A percentile compares a stretch with the other conserved stretches of the same genome.
Conservation (phyloP, 2,888 invertebrate species). For the Ischnura elegans region DNA sequence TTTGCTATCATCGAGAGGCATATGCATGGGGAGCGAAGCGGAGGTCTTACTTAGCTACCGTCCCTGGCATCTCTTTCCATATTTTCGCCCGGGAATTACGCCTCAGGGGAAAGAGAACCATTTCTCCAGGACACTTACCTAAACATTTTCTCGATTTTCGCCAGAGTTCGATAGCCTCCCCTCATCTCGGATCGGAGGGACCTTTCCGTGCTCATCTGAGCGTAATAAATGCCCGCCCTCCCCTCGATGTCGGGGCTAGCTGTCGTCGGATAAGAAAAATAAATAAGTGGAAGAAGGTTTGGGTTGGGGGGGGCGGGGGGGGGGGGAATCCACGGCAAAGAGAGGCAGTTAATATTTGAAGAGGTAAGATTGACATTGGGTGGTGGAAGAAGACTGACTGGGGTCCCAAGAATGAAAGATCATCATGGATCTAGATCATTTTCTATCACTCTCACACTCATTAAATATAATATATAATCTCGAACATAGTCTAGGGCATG, state of each 20-base stretch:
- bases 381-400: not conserved
- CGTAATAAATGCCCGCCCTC: not conserved
- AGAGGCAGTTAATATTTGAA: constrained; percentile 42
- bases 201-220: not conserved
- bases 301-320: not conserved
- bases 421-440: constrained; percentile 4
- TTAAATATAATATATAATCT: too few relatives aligned
- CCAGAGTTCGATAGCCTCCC: not conserved
- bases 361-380: not conserved
- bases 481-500: too few relatives aligned
- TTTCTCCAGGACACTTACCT: not conserved
- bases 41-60: too few relatives aligned
- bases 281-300: not conserved
- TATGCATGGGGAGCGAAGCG: too few relatives aligned
- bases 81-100: not conserved
- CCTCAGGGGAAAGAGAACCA: not conserved
- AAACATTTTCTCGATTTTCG: not conserved
- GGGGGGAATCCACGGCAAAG: not conserved
- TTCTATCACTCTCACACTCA: not conserved
- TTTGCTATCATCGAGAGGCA: too few relatives aligned
- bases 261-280: not conserved
- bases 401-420: not conserved
- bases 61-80: not conserved
- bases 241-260: not conserved
- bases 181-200: not conserved